phyloP scores from a whole-genome alignment of 2,888 invertebrate species.

The Mayetiola destructor region DNA sequence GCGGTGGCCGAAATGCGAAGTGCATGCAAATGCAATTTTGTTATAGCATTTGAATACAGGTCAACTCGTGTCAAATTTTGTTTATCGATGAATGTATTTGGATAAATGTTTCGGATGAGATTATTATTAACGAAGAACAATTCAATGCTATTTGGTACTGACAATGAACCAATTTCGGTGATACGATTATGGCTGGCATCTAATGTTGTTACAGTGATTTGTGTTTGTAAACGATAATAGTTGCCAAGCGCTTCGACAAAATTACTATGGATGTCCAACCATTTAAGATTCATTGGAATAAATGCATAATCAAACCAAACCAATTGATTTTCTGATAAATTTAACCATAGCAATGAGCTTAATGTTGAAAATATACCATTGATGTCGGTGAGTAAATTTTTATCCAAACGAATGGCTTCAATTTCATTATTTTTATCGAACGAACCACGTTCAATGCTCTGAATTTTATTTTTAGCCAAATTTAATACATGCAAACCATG shows the following conservation, averaged over 20 bases:
- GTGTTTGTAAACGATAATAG: conserved; percentile 72
- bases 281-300: conserved; percentile 75
- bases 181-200: conserved; percentile 85
- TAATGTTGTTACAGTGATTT: conserved; percentile 65
- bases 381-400: conserved; percentile 75
- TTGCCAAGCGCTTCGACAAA: conserved; percentile 77
- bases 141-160: conserved; percentile 79
- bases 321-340: conserved; percentile 80
- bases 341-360: conserved; percentile 69
- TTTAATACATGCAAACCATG: conserved; percentile 74
- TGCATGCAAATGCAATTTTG: conserved; percentile 67
- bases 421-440: conserved; percentile 69
- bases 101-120: conserved; percentile 61
- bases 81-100: conserved; percentile 78
- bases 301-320: conserved; percentile 90
- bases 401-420: conserved; percentile 75
- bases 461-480: conserved; percentile 78
- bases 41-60: conserved; percentile 76
- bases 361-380: conserved; percentile 80
- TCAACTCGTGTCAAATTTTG: conserved; percentile 72
- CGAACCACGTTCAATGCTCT: conserved; percentile 68
- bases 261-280: conserved; percentile 84
- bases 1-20: conserved; percentile 61
- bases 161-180: conserved; percentile 63
- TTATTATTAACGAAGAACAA: conserved; percentile 80